Conservation (phyloP, 2,888 invertebrate genomes). For the Dastarcus helophoroides region DNA sequence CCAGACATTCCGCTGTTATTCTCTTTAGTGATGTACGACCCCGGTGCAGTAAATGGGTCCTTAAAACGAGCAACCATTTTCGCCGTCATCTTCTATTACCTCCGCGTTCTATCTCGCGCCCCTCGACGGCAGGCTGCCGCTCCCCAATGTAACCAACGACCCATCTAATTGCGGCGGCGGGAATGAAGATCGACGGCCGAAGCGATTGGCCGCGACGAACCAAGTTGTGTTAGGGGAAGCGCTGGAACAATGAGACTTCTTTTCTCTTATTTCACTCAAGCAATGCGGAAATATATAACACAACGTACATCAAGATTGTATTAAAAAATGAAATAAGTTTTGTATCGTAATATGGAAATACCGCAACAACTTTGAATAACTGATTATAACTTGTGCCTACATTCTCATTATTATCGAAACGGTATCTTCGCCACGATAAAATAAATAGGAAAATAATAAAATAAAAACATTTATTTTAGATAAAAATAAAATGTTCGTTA, state of each 20-base stretch:
- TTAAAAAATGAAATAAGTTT: too few relatives aligned
- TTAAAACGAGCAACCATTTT: slow-evolving; percentile 25
- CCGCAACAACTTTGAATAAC: too few relatives aligned
- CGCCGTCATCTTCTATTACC: slow-evolving; percentile 33
- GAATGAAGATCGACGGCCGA: slow-evolving; percentile 60
- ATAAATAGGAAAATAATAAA: too few relatives aligned
- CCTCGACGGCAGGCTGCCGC: slow-evolving; percentile 10
- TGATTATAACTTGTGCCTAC: too few relatives aligned
- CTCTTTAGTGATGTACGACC: slow-evolving; percentile 21
- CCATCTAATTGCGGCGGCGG: slow-evolving; percentile 57
- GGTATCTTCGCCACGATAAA: too few relatives aligned
- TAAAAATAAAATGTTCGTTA: too few relatives aligned
- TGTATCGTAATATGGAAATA: too few relatives aligned
- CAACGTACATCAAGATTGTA: too few relatives aligned
- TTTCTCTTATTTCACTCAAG: slow-evolving; percentile 14
- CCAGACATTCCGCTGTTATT: slow-evolving; percentile 14
- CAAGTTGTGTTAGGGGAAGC: slow-evolving; percentile 19
- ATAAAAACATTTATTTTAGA: too few relatives aligned
- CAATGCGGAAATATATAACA: neutral
- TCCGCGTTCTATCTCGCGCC: slow-evolving; percentile 26
- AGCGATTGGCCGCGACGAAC: slow-evolving; percentile 47
- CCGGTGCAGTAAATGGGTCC: slow-evolving; percentile 21
- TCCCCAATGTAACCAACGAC: slow-evolving; percentile 45
- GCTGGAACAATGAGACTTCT: slow-evolving; percentile 16
- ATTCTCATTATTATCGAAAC: too few relatives aligned